Base-by-base conservation (phyloP, 1,140 invertebrate genomes). In the Camponotus pennsylvanicus region DNA sequence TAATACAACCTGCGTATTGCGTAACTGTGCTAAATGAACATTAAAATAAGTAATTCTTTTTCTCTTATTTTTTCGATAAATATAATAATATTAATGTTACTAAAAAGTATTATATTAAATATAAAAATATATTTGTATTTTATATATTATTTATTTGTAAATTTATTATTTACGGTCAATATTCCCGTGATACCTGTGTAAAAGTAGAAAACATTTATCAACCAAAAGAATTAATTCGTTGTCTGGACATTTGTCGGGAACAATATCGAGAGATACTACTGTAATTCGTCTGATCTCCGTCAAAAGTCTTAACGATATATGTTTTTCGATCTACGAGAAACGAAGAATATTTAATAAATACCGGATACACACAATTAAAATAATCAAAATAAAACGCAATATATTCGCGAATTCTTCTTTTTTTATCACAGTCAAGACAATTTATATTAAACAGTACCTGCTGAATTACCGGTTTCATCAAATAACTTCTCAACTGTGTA, bases 1-100 rank as follows among this genome's bases (percentile, higher is more conserved):
- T 96, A 3, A 97, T 93, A 15, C 95, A 94, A 1, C 96, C 97
- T 15, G 93, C 90, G 37, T 94, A 93, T 37, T 91, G 70, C 34
- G 91, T 85, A 4, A 94, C 89, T n/a, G 93, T 85, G 2, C 95
- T 95, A 90, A 90, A 11, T 18, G 63, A 67, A 69, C 13, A 45
- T 32, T 6, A 11, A 64, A 52, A 11, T 7, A 45, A 59, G 3
- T 66, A 2, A 73, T 52, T 67, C 27, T 79, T 1, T 52, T 5
- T 52, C 49, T 52, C 0, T 27, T 52, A 15, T 86, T 49, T 0
- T 63, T 2, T 11, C 21, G 21, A 61, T 61, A 63, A 63, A 76
- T 18, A 0, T 75, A 18, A 80, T 13, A 55, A 79, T 37, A 11
- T 49, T 55, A 13, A 57, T 52, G 13, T 34, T 64, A 8, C 21